phyloP scores from a whole-genome alignment of 2,888 invertebrate genomes.

The Morpho achilles region DNA sequence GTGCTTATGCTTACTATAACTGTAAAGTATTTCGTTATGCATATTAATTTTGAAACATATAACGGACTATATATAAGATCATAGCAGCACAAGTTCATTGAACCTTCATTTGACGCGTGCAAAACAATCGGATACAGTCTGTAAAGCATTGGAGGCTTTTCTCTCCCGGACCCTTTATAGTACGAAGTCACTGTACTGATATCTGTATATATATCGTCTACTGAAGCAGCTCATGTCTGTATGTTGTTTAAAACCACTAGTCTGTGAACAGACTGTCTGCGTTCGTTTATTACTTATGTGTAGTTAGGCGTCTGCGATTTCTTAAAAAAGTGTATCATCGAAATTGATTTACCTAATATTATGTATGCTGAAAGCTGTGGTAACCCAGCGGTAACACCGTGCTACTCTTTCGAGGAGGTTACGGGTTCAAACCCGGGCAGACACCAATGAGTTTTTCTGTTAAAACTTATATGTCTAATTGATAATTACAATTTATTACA shows the following conservation, averaged over 20 bases:
- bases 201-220: constrained; percentile 5
- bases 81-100: constrained; percentile 8
- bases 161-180: constrained; percentile 19
- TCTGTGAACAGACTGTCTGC: constrained; percentile 19
- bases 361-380: too few relatives aligned
- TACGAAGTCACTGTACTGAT: constrained; percentile 12
- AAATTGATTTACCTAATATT: too few relatives aligned
- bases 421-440: too few relatives aligned
- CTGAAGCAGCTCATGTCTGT: constrained; percentile 16
- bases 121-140: constrained; percentile 16
- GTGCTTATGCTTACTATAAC: too few relatives aligned
- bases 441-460: too few relatives aligned
- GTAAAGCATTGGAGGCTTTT: constrained; percentile 22
- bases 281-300: constrained; percentile 4
- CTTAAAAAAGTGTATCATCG: background rate
- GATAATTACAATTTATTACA: too few relatives aligned
- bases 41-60: background rate
- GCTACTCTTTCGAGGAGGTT: too few relatives aligned
- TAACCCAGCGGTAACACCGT: too few relatives aligned
- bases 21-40: background rate
- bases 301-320: background rate
- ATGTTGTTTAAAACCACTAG: constrained; percentile 24
- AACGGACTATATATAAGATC: background rate
- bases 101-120: constrained; percentile 9
- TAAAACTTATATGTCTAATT: too few relatives aligned